Percentiles rank a stretch among this genome's conserved stretches.
These are phyloP conservation scores for Heteropelma amictum DNA, from an alignment of 2,888 invertebrate genomes.

Conservation along the genomic window DNA sequence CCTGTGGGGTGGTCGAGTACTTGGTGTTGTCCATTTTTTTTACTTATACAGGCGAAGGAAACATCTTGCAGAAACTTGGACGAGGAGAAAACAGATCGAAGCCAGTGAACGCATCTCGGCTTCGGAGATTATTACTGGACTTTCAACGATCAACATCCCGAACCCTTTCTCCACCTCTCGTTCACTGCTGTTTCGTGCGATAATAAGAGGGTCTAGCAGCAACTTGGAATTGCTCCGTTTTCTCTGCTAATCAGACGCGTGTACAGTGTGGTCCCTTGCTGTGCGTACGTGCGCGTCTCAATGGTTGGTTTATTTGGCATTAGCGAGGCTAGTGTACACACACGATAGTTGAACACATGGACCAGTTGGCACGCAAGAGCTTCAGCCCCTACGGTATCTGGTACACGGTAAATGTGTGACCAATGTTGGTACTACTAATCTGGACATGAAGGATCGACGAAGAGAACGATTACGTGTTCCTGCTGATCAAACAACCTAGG, in stretches of 20 bases:
- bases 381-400: background rate
- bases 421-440: conserved; percentile 31
- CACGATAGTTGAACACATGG: background rate
- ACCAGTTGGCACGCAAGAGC: background rate
- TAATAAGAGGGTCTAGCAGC: conserved; percentile 51
- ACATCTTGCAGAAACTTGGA: no score
- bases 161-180: conserved; percentile 11
- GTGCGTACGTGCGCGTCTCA: conserved; percentile 46
- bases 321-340: background rate
- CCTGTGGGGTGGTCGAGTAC: no score
- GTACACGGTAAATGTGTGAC: conserved; percentile 8
- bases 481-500: conserved; percentile 23
- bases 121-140: no score
- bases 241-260: conserved; percentile 74
- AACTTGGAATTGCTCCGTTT: conserved; percentile 71
- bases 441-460: conserved; percentile 22
- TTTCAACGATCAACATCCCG: background rate
- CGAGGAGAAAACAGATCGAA: no score
- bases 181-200: conserved; percentile 55
- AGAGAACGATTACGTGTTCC: conserved; percentile 4
- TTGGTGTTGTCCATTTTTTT: no score
- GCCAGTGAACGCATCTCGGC: no score
- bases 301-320: conserved; percentile 18
- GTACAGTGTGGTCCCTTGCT: conserved; percentile 56
- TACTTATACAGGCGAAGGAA: no score